A percentile compares a stretch with the other conserved stretches of the same genome.
Evolutionary conservation across 2,797 vertebrate species (phyloP).

Genomic region (Nannoperca obscura): DNA sequence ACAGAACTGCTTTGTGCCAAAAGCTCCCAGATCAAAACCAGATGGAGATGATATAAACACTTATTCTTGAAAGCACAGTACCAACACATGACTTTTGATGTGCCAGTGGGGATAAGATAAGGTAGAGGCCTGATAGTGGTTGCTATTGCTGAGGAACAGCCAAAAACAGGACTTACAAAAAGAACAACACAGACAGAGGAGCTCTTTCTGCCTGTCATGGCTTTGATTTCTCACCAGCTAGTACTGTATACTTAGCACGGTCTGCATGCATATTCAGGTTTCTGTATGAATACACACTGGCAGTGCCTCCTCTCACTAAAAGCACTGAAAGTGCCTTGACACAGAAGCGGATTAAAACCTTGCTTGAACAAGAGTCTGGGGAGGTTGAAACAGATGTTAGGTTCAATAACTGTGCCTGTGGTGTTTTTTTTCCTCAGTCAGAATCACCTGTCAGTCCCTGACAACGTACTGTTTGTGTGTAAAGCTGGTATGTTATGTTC

Average conservation of each 20-base stretch:
- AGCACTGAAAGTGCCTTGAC: conserved; percentile 38
- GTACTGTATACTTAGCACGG: conserved; percentile 23
- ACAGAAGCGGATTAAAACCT: conserved; percentile 50
- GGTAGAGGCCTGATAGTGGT: conserved; percentile 22
- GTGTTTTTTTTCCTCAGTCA: conserved; percentile 33
- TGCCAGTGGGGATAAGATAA: conserved; percentile 40
- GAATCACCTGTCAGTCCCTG: conserved; percentile 79
- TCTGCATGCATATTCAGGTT: conserved; percentile 11
- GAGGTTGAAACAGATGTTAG: conserved; percentile 75
- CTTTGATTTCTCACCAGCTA: conserved; percentile 34
- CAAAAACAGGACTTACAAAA: conserved; percentile 50
- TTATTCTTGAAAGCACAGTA: conserved; percentile 15
- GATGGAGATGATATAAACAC: conserved; percentile 68
- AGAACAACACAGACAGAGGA: conserved; percentile 51
- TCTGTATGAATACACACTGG: conserved; percentile 33
- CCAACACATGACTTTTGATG: conserved; percentile 49
- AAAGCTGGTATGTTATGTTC: conserved; percentile 49
- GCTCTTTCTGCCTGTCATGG: conserved; percentile 35
- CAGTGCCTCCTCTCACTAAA: conserved; percentile 15
- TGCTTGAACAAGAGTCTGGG: conserved; percentile 32
- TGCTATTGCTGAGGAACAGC: conserved; percentile 18
- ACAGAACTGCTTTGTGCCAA: conserved; percentile 30
- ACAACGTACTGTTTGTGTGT: conserved; percentile 72
- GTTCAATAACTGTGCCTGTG: conserved; percentile 62
- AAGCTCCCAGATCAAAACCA: conserved; percentile 66